These are phyloP conservation scores for Calonectris borealis DNA, from an alignment of 2,113 vertebrate genomes.

Conservation along the genomic window DNA sequence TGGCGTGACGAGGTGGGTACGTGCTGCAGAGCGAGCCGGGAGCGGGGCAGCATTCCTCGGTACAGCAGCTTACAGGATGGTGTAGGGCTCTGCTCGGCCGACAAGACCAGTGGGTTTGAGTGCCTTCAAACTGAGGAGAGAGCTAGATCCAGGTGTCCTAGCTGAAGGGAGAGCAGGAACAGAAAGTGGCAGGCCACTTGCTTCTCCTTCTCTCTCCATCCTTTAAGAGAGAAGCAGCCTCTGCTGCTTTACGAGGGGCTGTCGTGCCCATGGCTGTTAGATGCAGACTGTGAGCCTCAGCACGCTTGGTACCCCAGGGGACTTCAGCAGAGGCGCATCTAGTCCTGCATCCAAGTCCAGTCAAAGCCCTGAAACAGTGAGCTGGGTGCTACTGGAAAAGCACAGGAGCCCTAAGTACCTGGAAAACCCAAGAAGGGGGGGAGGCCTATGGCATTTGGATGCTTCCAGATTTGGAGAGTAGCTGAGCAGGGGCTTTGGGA, in stretches of 20 bases:
- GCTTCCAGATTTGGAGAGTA: not conserved
- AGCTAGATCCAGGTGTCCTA: not conserved
- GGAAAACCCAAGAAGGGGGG: not conserved
- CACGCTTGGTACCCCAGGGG: not conserved
- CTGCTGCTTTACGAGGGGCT: not conserved
- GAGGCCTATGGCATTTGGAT: not conserved
- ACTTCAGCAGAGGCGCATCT: not conserved
- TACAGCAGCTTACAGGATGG: not conserved
- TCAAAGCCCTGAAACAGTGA: not conserved
- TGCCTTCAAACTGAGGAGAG: not conserved
- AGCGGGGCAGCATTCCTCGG: rapidly evolving
- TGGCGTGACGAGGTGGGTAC: rapidly evolving
- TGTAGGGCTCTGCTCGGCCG: not conserved
- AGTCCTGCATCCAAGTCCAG: not conserved
- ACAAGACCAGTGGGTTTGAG: not conserved
- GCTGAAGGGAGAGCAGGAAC: not conserved
- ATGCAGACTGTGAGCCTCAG: not conserved
- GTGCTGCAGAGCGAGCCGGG: rapidly evolving
- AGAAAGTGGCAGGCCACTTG: not conserved
- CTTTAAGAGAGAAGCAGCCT: not conserved
- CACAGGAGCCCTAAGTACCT: not conserved
- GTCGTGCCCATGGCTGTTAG: not conserved
- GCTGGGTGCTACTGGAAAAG: not conserved
- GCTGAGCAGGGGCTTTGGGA: not conserved
- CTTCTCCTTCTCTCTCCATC: not conserved